Evolutionary conservation across 2,888 invertebrate species (phyloP).

Genomic region (Pristionchus mayeri): DNA sequence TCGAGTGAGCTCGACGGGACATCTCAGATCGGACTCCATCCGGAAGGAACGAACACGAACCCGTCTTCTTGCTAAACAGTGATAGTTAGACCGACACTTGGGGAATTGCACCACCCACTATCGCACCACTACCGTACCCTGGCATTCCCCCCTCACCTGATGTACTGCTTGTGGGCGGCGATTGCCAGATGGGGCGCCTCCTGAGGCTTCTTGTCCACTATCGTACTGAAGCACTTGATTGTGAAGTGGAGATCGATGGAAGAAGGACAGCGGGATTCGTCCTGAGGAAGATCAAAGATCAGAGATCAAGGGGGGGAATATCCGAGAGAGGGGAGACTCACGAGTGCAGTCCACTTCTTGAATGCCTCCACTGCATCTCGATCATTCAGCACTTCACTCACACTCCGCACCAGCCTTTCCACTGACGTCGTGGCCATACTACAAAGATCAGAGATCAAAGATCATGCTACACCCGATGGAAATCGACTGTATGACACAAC

Average conservation of each 20-base stretch:
- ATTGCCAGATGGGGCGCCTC: slow-evolving; percentile 22
- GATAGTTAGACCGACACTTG: not conserved
- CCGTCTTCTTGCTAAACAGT: slow-evolving; percentile 32
- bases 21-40: not conserved
- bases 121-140: not conserved
- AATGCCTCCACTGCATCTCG: slow-evolving; percentile 45
- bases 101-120: not conserved
- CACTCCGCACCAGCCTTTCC: not conserved
- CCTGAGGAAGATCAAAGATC: slow-evolving; percentile 26
- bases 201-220: not conserved
- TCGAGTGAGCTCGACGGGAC: slow-evolving; percentile 34
- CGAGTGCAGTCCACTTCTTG: slow-evolving; percentile 40
- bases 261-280: not conserved
- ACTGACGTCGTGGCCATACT: slow-evolving; percentile 20
- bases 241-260: slow-evolving; percentile 45
- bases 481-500: not conserved
- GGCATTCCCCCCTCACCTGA: slow-evolving; percentile 24
- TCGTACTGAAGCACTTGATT: slow-evolving; percentile 31
- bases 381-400: slow-evolving; percentile 30
- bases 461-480: not conserved
- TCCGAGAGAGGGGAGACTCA: not conserved
- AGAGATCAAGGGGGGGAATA: not conserved
- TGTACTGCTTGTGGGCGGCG: slow-evolving; percentile 34
- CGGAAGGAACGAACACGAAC: slow-evolving; percentile 26
- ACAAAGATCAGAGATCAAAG: slow-evolving; percentile 8